phyloP scores from a whole-genome alignment of 2,888 invertebrate species.

The Phyto melanocephala region DNA sequence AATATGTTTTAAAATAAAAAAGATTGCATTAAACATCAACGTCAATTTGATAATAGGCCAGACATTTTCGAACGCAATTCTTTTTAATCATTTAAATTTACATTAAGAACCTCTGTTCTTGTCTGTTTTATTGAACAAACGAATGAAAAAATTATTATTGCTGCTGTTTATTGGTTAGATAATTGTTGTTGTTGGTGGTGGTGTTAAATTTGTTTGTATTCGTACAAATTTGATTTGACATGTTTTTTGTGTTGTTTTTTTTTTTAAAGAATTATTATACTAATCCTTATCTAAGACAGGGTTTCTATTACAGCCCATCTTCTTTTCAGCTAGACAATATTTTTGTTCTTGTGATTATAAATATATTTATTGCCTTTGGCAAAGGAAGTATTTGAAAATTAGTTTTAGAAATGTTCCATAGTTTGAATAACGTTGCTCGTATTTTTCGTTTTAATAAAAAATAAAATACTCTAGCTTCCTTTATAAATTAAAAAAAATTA shows the following conservation, averaged over 20 bases:
- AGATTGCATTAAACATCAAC: too few relatives aligned
- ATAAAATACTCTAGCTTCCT: slow-evolving; percentile 35
- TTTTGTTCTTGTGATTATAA: neutral
- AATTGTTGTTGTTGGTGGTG: slow-evolving; percentile 39
- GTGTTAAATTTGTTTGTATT: slow-evolving; percentile 66
- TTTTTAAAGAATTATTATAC: slow-evolving; percentile 43
- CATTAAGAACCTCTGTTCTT: slow-evolving; percentile 18
- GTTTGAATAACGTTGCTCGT: neutral
- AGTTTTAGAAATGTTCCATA: slow-evolving; percentile 30
- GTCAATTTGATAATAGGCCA: too few relatives aligned
- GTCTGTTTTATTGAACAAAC: slow-evolving; percentile 27
- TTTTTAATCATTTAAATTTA: too few relatives aligned
- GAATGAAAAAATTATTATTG: slow-evolving; percentile 16
- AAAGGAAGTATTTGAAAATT: slow-evolving; percentile 49
- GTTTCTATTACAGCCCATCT: neutral
- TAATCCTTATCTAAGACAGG: slow-evolving; percentile 29
- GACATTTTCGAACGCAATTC: too few relatives aligned
- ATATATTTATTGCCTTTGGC: slow-evolving; percentile 44
- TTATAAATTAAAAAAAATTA: slow-evolving; percentile 4
- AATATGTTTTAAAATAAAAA: too few relatives aligned
- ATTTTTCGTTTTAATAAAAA: neutral
- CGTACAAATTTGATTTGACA: slow-evolving; percentile 67
- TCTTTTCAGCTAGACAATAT: neutral
- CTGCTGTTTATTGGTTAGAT: slow-evolving; percentile 21
- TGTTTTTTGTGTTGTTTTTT: slow-evolving; percentile 26